A percentile compares a stretch with the other conserved stretches of the same genome.
These are phyloP conservation scores for Anthopleura sola DNA, from an alignment of 64 coral and sea anemone genomes.

Conservation along the genomic window DNA sequence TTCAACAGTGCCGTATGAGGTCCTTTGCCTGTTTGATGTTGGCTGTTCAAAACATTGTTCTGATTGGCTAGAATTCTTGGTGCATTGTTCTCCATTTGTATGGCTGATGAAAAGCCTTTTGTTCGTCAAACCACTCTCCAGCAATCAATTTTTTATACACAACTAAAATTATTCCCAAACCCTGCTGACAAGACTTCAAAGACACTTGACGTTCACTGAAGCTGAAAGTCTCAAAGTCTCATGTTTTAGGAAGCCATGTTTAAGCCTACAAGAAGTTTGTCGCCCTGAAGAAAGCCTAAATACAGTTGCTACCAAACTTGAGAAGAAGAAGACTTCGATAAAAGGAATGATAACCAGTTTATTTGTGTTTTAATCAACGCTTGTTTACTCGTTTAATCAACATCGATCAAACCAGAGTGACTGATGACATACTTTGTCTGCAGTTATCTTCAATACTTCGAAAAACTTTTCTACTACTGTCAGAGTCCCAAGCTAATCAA, in stretches of 20 bases:
- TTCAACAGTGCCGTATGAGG: neutral
- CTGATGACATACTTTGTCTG: neutral
- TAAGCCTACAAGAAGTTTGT: neutral
- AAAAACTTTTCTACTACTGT: neutral
- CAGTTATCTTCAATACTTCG: neutral
- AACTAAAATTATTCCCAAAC: neutral
- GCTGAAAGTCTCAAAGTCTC: neutral
- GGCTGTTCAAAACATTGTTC: neutral
- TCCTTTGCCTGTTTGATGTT: constrained; percentile 18
- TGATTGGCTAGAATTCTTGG: neutral
- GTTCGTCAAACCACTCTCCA: neutral
- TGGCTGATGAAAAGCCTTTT: constrained; percentile 3
- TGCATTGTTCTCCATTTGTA: neutral
- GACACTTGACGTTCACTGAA: neutral
- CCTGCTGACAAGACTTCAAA: neutral
- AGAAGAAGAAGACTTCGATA: neutral
- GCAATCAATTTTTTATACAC: constrained; percentile 8
- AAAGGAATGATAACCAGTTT: neutral
- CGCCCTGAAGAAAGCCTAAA: neutral
- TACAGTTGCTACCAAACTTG: neutral
- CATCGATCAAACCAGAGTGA: neutral
- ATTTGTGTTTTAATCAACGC: constrained; percentile 15
- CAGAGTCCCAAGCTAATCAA: neutral
- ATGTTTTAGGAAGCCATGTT: neutral
- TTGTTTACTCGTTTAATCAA: constrained; percentile 6